Conservation (phyloP, 2,888 invertebrate genomes). For the Laothoe populi region DNA sequence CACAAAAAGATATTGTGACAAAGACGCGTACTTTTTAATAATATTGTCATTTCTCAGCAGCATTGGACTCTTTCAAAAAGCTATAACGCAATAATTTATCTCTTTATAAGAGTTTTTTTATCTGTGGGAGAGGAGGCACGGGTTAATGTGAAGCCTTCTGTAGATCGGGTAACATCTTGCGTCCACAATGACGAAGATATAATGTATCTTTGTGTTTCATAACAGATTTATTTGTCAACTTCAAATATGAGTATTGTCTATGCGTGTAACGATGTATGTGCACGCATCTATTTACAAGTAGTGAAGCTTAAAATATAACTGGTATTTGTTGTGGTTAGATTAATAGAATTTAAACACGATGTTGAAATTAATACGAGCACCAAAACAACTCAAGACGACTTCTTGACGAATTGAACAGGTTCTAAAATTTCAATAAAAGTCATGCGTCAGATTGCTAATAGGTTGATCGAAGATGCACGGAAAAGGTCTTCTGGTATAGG, state of each 20-base stretch:
- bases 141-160: constrained; percentile 67
- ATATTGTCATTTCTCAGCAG: constrained; percentile 85
- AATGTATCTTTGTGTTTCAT: constrained; percentile 24
- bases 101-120: constrained; percentile 83
- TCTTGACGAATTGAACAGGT: too few species aligned
- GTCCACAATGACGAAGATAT: constrained; percentile 21
- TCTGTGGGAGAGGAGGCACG: constrained; percentile 81
- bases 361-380: too few species aligned
- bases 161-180: constrained; percentile 29
- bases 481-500: too few species aligned
- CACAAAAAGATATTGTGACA: constrained; percentile 85
- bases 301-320: too few species aligned
- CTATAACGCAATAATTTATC: constrained; percentile 84
- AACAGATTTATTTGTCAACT: constrained; percentile 26
- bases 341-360: too few species aligned
- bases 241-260: constrained; percentile 32
- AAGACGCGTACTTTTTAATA: constrained; percentile 84
- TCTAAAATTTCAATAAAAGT: too few species aligned
- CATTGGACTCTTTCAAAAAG: constrained; percentile 85
- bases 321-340: too few species aligned
- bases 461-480: too few species aligned
- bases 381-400: too few species aligned
- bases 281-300: not conserved
- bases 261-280: constrained; percentile 36
- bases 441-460: too few species aligned